Percentiles rank a stretch among this genome's conserved stretches.
Conservation (phyloP, 2,797 vertebrate species). For the Dromococcyx pavoninus region DNA sequence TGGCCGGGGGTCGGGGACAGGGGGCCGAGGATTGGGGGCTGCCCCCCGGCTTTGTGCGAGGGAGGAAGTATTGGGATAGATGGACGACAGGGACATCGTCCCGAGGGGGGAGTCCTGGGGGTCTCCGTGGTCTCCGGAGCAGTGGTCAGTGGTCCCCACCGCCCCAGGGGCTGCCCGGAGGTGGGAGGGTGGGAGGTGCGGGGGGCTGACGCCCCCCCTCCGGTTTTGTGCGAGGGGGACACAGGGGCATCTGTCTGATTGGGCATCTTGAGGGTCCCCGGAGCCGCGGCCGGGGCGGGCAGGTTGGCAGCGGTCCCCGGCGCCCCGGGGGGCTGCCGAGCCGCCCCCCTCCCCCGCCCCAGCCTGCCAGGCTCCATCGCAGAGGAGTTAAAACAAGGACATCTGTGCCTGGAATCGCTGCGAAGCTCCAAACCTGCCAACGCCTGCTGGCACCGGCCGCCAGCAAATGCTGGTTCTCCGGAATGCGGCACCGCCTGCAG, state of each 20-base stretch:
- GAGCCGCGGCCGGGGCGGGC: neutral
- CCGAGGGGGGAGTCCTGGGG: no score
- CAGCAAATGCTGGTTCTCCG: constrained; percentile 78
- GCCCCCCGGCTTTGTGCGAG: neutral
- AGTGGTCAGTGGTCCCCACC: no score
- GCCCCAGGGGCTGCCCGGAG: neutral
- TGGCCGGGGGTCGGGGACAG: neutral
- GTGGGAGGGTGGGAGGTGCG: no score
- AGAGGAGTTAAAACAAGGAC: constrained; percentile 77
- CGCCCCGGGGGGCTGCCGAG: constrained; percentile 12
- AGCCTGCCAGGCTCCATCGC: constrained; percentile 74
- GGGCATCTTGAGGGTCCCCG: neutral
- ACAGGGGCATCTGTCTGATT: fast-evolving
- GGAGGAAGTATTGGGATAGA: no score
- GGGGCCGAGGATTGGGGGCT: no score
- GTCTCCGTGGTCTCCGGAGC: no score
- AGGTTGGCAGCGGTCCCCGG: neutral
- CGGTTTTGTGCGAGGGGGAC: neutral
- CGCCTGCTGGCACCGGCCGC: constrained; percentile 74
- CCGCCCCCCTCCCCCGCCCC: constrained; percentile 45
- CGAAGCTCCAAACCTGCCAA: constrained; percentile 76
- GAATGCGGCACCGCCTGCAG: constrained; percentile 71
- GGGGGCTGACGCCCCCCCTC: neutral
- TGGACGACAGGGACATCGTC: no score
- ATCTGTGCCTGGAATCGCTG: constrained; percentile 78